Evolutionary conservation across 2,113 vertebrate genomes (phyloP), one percentile per base, ranked within the genome.

Genomic region (Rutilus rutilus): DNA sequence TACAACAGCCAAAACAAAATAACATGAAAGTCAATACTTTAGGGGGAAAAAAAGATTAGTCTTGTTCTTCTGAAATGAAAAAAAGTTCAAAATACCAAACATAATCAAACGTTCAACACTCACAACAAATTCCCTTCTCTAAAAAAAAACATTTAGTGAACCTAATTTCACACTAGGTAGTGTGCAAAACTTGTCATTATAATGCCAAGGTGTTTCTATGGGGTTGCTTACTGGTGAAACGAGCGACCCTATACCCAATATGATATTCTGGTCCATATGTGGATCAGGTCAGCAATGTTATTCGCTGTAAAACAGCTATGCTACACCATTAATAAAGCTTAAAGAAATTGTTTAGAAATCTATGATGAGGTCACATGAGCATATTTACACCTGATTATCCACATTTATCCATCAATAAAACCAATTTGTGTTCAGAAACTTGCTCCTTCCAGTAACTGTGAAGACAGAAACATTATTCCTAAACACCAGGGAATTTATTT

Each of bases 1-100:
- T 45, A 25, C 78, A 64, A 19, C 23, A 11, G 39, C 57, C 17
- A 50, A 67, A 47, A 82, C 25, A 50, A 50, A 82, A 50, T 15
- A 45, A 77, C 47, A 54, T 17, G n/a, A 74, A 74, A 76, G 14
- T 50, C n/a, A 47, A 47, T 74, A 23, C 33, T 57, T 78, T 57
- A 78, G 36, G 52, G 23, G 19, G 23, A 8, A 15, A 36, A 17
- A 23, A 10, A 59, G 9, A 3, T 59, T 7, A 2, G 6, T 30
- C 25, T 54, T 59, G 52, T 14, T 59, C 17, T 36, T 78, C 33
- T 36, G 25, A 74, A 74, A 71, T 39, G 33, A 15, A 74, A 74
- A 30, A 30, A 45, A 74, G 14, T 47, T 75, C 5, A 75, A 47
- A 75, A 75, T 9, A 9, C 42, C 14, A 47, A 50, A 17, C 69